Evolutionary conservation across 2,888 invertebrate genomes (phyloP), one percentile per base, ranked within the genome.

Genomic region (Palloptera scutellata): DNA sequence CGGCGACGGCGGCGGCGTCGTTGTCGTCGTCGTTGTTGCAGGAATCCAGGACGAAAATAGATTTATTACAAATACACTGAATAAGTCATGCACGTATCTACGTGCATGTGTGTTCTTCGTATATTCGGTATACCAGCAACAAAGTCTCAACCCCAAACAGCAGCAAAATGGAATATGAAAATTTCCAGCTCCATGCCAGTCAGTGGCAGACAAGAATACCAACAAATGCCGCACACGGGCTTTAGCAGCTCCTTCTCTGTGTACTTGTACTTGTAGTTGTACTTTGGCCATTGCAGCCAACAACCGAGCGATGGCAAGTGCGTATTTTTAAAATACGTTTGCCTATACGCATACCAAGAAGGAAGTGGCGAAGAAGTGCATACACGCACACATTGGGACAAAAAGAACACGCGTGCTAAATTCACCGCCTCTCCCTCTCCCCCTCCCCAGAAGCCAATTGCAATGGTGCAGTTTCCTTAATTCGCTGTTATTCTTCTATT

Each of bases 1-100:
- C n/a, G n/a, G n/a, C n/a, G n/a, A n/a, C n/a, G n/a, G n/a, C n/a
- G n/a, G n/a, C n/a, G n/a, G n/a, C n/a, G n/a, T n/a, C n/a, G n/a
- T n/a, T n/a, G n/a, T n/a, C n/a, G n/a, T n/a, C 30, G 30, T 66
- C 69, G 68, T 65, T 67, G 65, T 62, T 70, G 70, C 67, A 66
- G 71, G 70, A 73, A 74, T 68, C 69, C 74, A 72, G 73, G 72
- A 75, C 66, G 65, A 72, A 75, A 75, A 75, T 75, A 75, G 72
- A 74, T 74, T 73, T 71, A 73, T 70, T 72, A 73, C 69, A n/a
- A 73, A 68, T 72, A 73, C 30, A 30, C 6, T 30, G 30, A 30
- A 30, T 30, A 30, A 4, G 30, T n/a, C 30, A 30, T 30, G 30
- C 30, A 30, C 6, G 30, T 30, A 6, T 30, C 3, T 30, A 6